A percentile compares a stretch with the other conserved stretches of the same genome.
Conservation (phyloP, 2,797 vertebrate species). For the Chelidonichthys spinosus region DNA sequence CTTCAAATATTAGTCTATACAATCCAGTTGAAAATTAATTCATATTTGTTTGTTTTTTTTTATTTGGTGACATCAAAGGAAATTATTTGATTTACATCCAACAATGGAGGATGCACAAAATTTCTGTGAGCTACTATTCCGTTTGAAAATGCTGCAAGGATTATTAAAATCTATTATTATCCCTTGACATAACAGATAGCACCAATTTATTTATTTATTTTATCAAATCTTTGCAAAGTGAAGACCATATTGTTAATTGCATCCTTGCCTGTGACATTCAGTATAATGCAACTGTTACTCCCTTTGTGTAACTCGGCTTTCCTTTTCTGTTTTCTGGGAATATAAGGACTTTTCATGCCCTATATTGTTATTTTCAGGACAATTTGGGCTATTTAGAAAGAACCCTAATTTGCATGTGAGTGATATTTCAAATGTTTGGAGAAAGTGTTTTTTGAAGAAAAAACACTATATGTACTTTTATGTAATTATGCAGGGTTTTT, state of each 20-base stretch:
- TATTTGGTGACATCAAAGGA: no score
- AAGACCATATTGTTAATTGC: not conserved
- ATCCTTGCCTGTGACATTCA: not conserved
- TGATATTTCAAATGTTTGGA: not conserved
- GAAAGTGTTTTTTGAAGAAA: not conserved
- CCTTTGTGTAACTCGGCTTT: not conserved
- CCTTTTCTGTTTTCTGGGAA: not conserved
- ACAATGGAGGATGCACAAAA: no score
- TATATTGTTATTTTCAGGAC: not conserved
- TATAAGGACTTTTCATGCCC: not conserved
- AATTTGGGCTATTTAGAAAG: not conserved
- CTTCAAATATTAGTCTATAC: not conserved
- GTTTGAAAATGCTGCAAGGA: not conserved
- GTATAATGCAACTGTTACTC: no score
- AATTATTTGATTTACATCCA: no score
- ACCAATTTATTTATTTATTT: no score
- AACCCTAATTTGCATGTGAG: not conserved
- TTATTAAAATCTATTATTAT: not conserved
- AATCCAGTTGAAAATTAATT: not conserved
- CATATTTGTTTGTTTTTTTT: not conserved
- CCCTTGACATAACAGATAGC: not conserved
- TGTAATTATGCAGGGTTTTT: no score
- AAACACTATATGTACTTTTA: no score
- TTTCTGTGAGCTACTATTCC: not conserved
- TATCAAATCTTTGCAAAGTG: no score